Percentiles rank a stretch among this genome's conserved stretches.
Evolutionary conservation across 2,888 invertebrate species (phyloP).

Genomic region (Drosophila setosimentum): DNA sequence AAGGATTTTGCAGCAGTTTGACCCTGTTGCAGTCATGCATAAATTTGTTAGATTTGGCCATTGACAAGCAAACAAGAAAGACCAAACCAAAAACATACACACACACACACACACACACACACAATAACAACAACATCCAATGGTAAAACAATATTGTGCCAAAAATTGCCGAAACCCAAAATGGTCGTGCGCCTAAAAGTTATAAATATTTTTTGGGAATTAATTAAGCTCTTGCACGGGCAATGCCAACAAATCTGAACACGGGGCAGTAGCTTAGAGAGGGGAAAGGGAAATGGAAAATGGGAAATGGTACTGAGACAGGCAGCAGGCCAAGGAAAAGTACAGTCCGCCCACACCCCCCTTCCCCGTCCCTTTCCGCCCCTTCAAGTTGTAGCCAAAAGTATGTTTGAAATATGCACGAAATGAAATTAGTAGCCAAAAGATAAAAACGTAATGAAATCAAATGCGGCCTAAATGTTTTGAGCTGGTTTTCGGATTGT

Average conservation of each 20-base stretch:
- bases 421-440: slow-evolving; percentile 74
- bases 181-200: slow-evolving; percentile 54
- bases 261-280: neutral
- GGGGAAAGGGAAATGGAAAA: slow-evolving; percentile 7
- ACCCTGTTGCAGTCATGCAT: slow-evolving; percentile 78
- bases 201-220: slow-evolving; percentile 74
- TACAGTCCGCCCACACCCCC: too few relatives aligned
- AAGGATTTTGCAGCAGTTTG: slow-evolving; percentile 76
- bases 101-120: slow-evolving; percentile 19
- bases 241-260: slow-evolving; percentile 11
- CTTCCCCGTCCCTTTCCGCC: neutral
- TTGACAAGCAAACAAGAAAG: slow-evolving; percentile 58
- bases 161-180: slow-evolving; percentile 50
- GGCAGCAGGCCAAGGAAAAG: slow-evolving; percentile 1
- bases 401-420: slow-evolving; percentile 63
- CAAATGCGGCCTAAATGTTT: slow-evolving; percentile 79
- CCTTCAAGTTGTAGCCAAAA: slow-evolving; percentile 28
- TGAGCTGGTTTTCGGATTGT: slow-evolving; percentile 38
- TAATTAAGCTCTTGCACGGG: slow-evolving; percentile 67
- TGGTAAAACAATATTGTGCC: slow-evolving; percentile 59
- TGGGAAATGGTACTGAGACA: slow-evolving; percentile 15
- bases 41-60: slow-evolving; percentile 75
- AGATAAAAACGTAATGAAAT: slow-evolving; percentile 79
- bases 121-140: slow-evolving; percentile 29
- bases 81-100: slow-evolving; percentile 30